Percentiles rank a stretch among this genome's conserved stretches.
phyloP scores from a whole-genome alignment of 2,113 vertebrate genomes.

The Ailuropoda melanoleuca region DNA sequence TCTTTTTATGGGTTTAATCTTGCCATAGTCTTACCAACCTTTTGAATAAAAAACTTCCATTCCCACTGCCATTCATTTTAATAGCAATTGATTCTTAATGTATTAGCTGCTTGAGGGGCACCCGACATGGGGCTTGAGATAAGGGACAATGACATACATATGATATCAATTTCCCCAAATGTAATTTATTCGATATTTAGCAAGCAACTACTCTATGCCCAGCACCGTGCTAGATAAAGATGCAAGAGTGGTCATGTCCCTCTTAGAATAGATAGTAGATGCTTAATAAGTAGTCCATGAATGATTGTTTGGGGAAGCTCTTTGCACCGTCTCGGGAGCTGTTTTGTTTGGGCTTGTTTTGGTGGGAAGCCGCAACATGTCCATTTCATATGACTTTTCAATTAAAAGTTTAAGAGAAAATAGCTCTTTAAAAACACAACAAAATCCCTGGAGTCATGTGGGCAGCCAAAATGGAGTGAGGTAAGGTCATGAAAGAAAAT shows the following conservation, averaged over 20 bases:
- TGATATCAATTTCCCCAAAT: neutral
- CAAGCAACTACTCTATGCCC: neutral
- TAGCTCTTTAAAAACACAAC: neutral
- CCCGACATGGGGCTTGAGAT: neutral
- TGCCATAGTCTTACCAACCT: neutral
- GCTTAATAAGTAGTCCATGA: neutral
- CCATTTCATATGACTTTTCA: conserved; percentile 27
- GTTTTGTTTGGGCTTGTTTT: conserved; percentile 20
- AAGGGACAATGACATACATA: neutral
- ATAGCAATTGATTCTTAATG: neutral
- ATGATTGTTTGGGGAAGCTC: neutral
- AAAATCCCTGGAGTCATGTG: neutral
- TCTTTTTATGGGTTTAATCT: neutral
- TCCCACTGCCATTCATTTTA: neutral
- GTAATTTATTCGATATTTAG: conserved; percentile 34
- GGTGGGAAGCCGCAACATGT: neutral
- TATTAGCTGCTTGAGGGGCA: neutral
- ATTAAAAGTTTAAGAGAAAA: conserved; percentile 29
- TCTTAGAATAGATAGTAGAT: neutral
- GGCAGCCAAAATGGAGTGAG: neutral
- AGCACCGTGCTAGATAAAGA: neutral
- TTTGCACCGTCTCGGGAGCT: neutral
- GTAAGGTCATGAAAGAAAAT: neutral
- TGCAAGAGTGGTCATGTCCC: neutral
- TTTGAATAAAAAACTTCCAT: neutral